Base-by-base conservation (phyloP, 2,113 vertebrate genomes). In the Verasper variegatus region DNA sequence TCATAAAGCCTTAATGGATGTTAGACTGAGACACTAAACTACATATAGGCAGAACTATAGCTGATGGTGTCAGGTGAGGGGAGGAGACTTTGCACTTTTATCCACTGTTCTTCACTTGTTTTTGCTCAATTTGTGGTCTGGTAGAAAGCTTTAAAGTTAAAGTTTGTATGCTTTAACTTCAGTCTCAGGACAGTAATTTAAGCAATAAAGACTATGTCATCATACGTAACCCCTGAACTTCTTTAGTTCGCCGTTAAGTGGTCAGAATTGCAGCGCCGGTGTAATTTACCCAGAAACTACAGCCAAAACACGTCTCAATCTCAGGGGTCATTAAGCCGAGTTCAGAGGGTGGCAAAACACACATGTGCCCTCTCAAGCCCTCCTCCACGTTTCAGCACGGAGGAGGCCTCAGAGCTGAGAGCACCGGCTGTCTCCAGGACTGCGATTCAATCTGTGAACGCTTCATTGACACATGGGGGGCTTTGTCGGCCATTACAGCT, bases 271-370 rank as follows among this genome's bases (percentile, higher is more conserved):
- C 84, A 79, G 82, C 40, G 4, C 76, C 17, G 86, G 85, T 86
- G 76, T 86, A 87, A 88, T 90, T 91, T 86, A 84, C 71, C 61
- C 69, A 65, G 56, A 80, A 91, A 87, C 78, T 82, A 79, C 83
- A 74, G 83, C 80, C 84, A 84, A 87, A 86, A 87, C 91, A 93
- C 83, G 78, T 86, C 80, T 83, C 70, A 73, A 85, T 89, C 84
- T 89, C 81, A 84, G 80, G 87, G 90, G 91, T 91, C 88, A 90
- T 89, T 92, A 89, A 74, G 86, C 71, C 31, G 72, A 86, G 87
- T 89, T 91, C 81, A 67, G 72, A 90, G 87, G 90, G 92, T 91
- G 90, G 88, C 88, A 86, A 92, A 90, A 88, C 90, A 89, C 92
- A 93, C 90, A 93, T 91, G 90, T 89, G 88, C 85, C 88, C 89